Base-by-base conservation (phyloP, 2,797 vertebrate genomes). In the Nyctibius grandis region DNA sequence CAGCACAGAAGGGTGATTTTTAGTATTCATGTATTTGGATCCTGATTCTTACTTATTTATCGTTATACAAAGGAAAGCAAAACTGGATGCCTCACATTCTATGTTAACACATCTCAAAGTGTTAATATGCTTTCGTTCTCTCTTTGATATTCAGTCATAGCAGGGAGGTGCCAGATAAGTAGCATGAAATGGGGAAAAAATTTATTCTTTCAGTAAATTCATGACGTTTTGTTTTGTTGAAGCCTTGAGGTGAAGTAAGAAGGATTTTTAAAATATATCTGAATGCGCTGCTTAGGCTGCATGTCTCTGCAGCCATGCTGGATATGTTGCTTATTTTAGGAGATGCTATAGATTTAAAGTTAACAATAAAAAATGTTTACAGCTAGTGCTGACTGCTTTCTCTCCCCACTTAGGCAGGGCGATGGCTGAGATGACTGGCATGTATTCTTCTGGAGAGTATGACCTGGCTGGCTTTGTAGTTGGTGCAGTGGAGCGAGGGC, bases 391-490 rank as follows among this genome's bases (percentile, higher is more conserved):
- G 60, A 57, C 73, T 29, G 8, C 13, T 68, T 88, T 74, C 29
- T 93, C 4, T 69, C 65, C 51, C n/a, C 48, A 2, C 2, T 16
- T 93, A 99, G 99, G 99, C 5, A 98, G 97, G 2, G 98, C 98
- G 86, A 98, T 98, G 0, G 98, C 98, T 3, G 98, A 98, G 73
- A 98, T 97, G 97, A 97, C 98, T 0, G 98, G 98, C 4, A 88
- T 98, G 40, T 94, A 81, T 67, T 84, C 97, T 19, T 26, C 96
- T 0, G 98, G 98, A 5, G 98, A 97, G 92, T 98, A 98, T 29
- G 98, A 98, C 85, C 97, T 99, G 85, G 98, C 98, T 0, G 99
- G 99, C 31, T 99, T 99, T 97, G 98, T 96, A 2, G 98, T 99
- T 2, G 99, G 99, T 1, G 98, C 98, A 0, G 98, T 98, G 95